These are phyloP conservation scores for Mya arenaria DNA, from an alignment of 1,140 invertebrate species.

Conservation along the genomic window DNA sequence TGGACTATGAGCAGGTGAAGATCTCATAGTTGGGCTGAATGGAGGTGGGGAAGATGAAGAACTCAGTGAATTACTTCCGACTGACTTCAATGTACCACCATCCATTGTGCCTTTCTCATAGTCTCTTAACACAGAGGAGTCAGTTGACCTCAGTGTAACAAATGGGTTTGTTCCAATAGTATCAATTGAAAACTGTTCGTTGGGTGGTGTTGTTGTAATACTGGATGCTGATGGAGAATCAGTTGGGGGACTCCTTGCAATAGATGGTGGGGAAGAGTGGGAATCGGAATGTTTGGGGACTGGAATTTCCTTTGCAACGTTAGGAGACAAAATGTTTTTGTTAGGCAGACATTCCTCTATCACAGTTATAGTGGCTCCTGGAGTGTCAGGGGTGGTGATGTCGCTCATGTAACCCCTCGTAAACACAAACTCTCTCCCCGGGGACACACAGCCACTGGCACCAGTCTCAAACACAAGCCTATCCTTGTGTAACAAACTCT, in stretches of 20 bases:
- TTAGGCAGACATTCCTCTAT: conserved; percentile 51
- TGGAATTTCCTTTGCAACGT: conserved; percentile 42
- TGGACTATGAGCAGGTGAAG: conserved; percentile 48
- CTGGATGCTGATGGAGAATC: conserved; percentile 47
- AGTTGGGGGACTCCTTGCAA: conserved; percentile 16
- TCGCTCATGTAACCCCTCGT: conserved; percentile 78
- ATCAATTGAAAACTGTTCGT: conserved; percentile 10
- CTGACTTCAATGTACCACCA: background rate
- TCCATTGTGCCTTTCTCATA: conserved; percentile 14
- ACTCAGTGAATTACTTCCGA: conserved; percentile 33
- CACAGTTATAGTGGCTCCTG: conserved; percentile 65
- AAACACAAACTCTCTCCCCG: conserved; percentile 71
- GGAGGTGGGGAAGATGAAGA: conserved; percentile 54
- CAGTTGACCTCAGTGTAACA: conserved; percentile 46
- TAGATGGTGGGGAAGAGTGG: background rate
- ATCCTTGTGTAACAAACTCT: conserved; percentile 94
- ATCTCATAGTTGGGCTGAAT: conserved; percentile 36
- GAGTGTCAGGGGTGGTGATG: conserved; percentile 72
- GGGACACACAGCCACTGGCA: conserved; percentile 54
- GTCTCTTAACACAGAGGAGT: conserved; percentile 39
- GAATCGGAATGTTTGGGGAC: background rate
- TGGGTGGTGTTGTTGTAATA: background rate
- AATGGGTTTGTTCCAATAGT: conserved; percentile 49
- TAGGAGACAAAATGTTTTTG: background rate
- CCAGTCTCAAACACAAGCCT: conserved; percentile 93